Evolutionary conservation across 2,797 vertebrate species (phyloP).

Genomic region (Sebastes hopkinsi): DNA sequence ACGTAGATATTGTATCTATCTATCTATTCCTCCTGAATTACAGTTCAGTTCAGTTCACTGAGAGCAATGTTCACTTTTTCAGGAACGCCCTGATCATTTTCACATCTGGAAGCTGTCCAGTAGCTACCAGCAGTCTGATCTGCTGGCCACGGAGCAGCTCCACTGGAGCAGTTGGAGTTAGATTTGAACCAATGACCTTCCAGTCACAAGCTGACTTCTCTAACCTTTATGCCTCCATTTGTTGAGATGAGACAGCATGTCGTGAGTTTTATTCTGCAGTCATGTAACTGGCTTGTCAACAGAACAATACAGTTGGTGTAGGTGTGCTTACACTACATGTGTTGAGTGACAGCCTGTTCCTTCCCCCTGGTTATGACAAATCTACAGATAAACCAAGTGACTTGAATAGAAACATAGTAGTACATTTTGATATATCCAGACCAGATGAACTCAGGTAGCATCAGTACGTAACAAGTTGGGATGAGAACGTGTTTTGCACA

Average conservation of each 20-base stretch:
- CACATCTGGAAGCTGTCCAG: neutral
- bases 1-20: neutral
- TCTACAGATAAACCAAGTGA: neutral
- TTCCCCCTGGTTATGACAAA: neutral
- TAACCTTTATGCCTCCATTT: neutral
- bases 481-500: too few species aligned
- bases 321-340: neutral
- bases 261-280: neutral
- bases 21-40: neutral
- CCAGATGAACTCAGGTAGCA: neutral
- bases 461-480: neutral
- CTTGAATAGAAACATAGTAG: neutral
- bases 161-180: neutral
- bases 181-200: too few species aligned
- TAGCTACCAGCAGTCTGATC: neutral
- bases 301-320: neutral
- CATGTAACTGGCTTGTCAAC: constrained; percentile 2
- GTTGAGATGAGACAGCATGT: neutral
- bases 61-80: neutral
- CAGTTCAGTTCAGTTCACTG: neutral
- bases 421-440: neutral
- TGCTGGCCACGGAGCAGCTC: neutral
- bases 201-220: neutral
- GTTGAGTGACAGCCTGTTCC: neutral
- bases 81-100: neutral